A percentile compares a stretch with the other conserved stretches of the same genome.
These are phyloP conservation scores for Drosophila watanabei DNA, from an alignment of 1,140 invertebrate genomes.

Conservation along the genomic window DNA sequence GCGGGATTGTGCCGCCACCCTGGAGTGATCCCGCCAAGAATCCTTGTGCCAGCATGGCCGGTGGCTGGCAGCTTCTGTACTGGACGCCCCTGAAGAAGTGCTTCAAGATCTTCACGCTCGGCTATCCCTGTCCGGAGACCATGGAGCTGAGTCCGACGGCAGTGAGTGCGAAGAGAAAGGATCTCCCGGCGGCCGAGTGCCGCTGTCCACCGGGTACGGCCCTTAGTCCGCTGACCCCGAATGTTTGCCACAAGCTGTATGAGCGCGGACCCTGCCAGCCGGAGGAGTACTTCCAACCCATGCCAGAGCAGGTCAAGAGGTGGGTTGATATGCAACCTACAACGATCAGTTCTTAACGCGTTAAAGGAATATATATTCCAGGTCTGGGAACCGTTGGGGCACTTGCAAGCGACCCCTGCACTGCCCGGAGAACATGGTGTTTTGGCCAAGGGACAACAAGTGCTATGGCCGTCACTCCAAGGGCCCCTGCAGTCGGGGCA, in stretches of 20 bases:
- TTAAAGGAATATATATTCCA: background rate
- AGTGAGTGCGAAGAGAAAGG: constrained; percentile 65
- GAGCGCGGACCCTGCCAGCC: constrained; percentile 89
- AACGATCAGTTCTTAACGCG: background rate
- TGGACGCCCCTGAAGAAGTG: constrained; percentile 93
- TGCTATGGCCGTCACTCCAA: constrained; percentile 90
- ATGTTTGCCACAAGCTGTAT: constrained; percentile 90
- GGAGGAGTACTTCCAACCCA: constrained; percentile 87
- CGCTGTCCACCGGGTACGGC: constrained; percentile 92
- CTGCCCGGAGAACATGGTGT: constrained; percentile 88
- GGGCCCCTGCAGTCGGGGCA: constrained; percentile 91
- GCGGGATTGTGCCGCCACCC: constrained; percentile 91
- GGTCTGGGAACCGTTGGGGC: constrained; percentile 87
- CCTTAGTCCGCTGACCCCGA: constrained; percentile 86
- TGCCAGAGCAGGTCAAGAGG: constrained; percentile 63
- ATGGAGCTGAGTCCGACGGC: constrained; percentile 91
- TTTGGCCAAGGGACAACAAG: constrained; percentile 90
- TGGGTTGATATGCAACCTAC: background rate
- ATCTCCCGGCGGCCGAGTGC: constrained; percentile 88
- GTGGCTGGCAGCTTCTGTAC: constrained; percentile 93
- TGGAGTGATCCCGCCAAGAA: constrained; percentile 93
- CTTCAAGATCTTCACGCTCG: constrained; percentile 93
- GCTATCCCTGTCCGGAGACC: constrained; percentile 92
- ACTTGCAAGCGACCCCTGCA: constrained; percentile 88
- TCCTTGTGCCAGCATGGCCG: constrained; percentile 91